Evolutionary conservation across 2,113 vertebrate species (phyloP), one percentile per base, ranked within the genome.

Genomic region (Cynopterus brachyotis): DNA sequence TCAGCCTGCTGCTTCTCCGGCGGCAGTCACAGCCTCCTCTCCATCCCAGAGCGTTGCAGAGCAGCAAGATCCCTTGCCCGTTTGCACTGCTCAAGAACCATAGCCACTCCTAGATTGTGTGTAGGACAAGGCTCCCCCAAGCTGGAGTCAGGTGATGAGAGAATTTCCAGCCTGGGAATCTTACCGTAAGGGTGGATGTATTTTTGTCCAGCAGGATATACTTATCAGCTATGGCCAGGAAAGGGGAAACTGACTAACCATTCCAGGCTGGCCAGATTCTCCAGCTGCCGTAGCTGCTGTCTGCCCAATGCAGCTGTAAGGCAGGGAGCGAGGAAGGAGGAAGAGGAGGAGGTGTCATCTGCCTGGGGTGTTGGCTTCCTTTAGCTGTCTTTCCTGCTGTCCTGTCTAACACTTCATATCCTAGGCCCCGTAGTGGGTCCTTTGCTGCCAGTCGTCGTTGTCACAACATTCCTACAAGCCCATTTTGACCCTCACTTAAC

Each of bases 121-220:
- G 20, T 22, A 6, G 32, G 57, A 80, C n/a, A 3, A 94, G 93
- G 96, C 78, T 92, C 95, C 1, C 0, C 0, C 89, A 67, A 89
- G 81, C 86, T 82, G 96, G 98, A 96, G 97, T 84, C 30, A 62
- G 97, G 86, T 95, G 64, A 79, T 95, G 24, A 80, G 91, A 59
- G 66, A 78, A 37, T 82, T 80, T 69, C 90, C 95, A 96, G 80
- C 94, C 91, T 96, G 69, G 80, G 97, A 75, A 55, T 79, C 50
- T 98, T 97, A 97, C 97, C 69, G 93, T 97, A 97, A 98, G 97
- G 96, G 93, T 93, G 81, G 94, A 50, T 96, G 73, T 98, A 97
- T 98, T 98, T 98, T 97, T 98, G 98, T 97, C 95, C n/a, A 94
- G 79, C 97, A 97, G 98, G 98, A 98, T 98, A 96, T 96, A 97